Percentiles rank a stretch among this genome's conserved stretches.
These are phyloP conservation scores for Capitulum mitella DNA, from an alignment of 2,888 invertebrate species.

Conservation along the genomic window DNA sequence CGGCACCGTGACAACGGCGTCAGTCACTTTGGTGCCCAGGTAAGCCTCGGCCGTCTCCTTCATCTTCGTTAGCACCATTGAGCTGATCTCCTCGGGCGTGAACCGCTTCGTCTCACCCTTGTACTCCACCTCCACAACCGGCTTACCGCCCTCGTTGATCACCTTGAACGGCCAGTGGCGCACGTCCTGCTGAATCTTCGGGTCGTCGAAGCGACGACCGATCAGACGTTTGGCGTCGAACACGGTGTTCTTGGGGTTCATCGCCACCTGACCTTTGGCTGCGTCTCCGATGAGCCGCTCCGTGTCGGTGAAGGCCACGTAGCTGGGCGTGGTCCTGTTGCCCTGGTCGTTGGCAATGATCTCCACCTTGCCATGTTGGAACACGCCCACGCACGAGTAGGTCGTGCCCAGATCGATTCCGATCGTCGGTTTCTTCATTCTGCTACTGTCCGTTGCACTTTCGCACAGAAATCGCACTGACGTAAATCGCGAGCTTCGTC, in stretches of 20 bases:
- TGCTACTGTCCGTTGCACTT: too few relatives aligned
- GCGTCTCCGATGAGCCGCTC: slow-evolving; percentile 30
- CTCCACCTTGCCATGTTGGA: slow-evolving; percentile 43
- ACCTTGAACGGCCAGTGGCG: slow-evolving; percentile 93
- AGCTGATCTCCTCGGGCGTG: slow-evolving; percentile 84
- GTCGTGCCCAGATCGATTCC: slow-evolving; percentile 50
- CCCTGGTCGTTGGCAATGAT: slow-evolving; percentile 52
- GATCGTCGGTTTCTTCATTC: slow-evolving; percentile 39
- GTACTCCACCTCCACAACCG: slow-evolving; percentile 60
- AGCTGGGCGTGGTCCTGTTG: slow-evolving; percentile 44
- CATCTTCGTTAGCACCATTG: slow-evolving; percentile 62
- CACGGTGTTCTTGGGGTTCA: slow-evolving; percentile 70
- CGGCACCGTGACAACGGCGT: slow-evolving; percentile 82
- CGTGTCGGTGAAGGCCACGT: slow-evolving; percentile 44
- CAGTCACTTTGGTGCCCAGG: slow-evolving; percentile 70
- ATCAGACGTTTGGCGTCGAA: slow-evolving; percentile 91
- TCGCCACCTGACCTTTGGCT: slow-evolving; percentile 39
- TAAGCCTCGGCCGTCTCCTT: slow-evolving; percentile 73
- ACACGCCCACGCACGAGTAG: slow-evolving; percentile 45
- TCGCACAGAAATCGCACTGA: too few relatives aligned
- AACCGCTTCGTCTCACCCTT: slow-evolving; percentile 82
- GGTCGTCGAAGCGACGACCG: slow-evolving; percentile 80
- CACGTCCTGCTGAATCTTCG: slow-evolving; percentile 85
- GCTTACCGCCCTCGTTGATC: slow-evolving; percentile 61
- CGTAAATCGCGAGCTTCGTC: too few relatives aligned